Evolutionary conservation across 2,888 invertebrate genomes (phyloP).

Genomic region (Julus scandinavius): DNA sequence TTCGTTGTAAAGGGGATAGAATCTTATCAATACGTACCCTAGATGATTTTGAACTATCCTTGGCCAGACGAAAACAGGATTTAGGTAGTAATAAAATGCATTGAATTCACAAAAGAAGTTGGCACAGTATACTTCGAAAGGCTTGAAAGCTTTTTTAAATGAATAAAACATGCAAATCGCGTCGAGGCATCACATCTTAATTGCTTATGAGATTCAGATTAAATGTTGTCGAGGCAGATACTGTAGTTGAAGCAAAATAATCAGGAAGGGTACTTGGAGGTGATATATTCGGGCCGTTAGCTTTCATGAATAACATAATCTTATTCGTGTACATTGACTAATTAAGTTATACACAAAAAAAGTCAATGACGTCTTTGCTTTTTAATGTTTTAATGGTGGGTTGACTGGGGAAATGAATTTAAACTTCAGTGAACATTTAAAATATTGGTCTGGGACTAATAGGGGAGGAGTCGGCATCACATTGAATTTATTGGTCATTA

Average conservation of each 20-base stretch:
- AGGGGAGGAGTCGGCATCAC: too few species aligned
- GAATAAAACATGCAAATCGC: slow-evolving; percentile 16
- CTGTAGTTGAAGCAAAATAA: neutral
- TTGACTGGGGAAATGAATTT: neutral
- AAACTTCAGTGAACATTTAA: neutral
- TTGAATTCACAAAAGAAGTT: neutral
- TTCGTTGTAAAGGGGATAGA: neutral
- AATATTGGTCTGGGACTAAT: too few species aligned
- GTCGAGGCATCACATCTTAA: neutral
- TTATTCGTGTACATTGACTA: neutral
- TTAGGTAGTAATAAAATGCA: neutral
- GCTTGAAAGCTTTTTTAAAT: neutral
- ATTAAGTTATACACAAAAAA: neutral
- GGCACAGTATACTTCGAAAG: neutral
- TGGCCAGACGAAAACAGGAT: neutral
- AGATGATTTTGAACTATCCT: neutral
- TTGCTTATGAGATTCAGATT: neutral
- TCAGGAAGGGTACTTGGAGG: neutral
- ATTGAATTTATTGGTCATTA: too few species aligned
- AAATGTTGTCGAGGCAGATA: slow-evolving; percentile 7
- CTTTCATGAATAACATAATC: neutral
- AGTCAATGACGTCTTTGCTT: neutral
- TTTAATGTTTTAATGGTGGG: neutral
- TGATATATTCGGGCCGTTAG: neutral
- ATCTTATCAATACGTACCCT: neutral